These are phyloP conservation scores for Centropristis striata DNA, from an alignment of 2,113 vertebrate species.

Conservation along the genomic window DNA sequence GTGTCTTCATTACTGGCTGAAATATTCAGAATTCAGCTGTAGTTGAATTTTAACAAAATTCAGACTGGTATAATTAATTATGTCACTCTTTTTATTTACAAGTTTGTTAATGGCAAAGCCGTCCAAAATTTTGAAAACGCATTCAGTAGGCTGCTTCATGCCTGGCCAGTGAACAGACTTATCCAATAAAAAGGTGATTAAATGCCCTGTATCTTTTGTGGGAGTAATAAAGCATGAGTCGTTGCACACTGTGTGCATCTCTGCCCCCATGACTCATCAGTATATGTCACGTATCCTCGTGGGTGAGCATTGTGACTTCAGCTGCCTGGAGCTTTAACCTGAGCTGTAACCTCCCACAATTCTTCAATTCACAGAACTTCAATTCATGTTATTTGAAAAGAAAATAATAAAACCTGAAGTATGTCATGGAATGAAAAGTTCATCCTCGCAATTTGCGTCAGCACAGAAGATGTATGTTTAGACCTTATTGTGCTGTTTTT, in stretches of 20 bases:
- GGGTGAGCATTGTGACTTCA: not conserved
- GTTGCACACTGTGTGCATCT: not conserved
- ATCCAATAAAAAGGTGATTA: not conserved
- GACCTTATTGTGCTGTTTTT: not conserved
- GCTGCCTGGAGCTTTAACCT: conserved; percentile 10
- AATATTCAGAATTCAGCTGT: not conserved
- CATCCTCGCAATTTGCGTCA: not conserved
- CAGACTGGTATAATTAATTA: not conserved
- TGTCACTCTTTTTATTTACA: not conserved
- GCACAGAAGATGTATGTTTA: not conserved
- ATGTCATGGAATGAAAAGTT: not conserved
- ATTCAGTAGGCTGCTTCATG: not conserved
- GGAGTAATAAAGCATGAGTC: not conserved
- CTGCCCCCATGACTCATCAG: conserved; percentile 13
- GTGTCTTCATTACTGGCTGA: not conserved
- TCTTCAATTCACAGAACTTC: conserved; percentile 18
- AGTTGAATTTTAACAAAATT: not conserved
- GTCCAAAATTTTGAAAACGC: not conserved
- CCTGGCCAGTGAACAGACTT: not conserved
- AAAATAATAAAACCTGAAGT: not conserved
- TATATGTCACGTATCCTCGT: not conserved
- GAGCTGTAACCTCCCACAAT: conserved; percentile 20
- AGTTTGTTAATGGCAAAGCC: not conserved
- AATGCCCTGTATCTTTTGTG: not conserved
- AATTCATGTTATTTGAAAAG: not conserved